Base-by-base conservation (phyloP, 2,113 vertebrate genomes). In the Lampris megalopsis region DNA sequence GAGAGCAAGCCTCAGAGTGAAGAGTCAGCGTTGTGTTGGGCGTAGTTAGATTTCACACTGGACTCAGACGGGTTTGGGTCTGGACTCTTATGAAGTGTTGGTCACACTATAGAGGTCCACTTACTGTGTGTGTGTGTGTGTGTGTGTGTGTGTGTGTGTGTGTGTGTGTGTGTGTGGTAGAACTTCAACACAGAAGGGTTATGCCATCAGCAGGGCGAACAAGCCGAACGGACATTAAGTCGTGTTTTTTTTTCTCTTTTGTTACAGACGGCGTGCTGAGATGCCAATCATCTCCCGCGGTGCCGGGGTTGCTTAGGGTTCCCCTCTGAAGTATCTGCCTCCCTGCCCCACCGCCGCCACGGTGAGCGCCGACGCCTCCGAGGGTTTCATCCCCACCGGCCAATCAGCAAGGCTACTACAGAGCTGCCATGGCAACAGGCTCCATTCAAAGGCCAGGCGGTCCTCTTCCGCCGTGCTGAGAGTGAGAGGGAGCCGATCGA, bases 361-460 rank as follows among this genome's bases (percentile, higher is more conserved):
- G 13, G 24, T 24, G 24, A 24, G 24, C 50, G 48, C 54, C 42
- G 37, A 53, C 64, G 41, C 65, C 65, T 54, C 47, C n/a, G 43
- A 1, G 50, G 50, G 4, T n/a, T 13, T 11, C 5, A 13, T 37
- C 36, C 38, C 52, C 24, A 24, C 35, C n/a, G 2, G 53, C 63
- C 80, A 58, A 75, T 65, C 76, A n/a, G 11, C 54, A 13, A 43
- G 3, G 60, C 64, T 24, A 71, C 68, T 63, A 50, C 36, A 2
- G 64, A 4, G 54, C 60, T 9, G 35, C 56, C 75, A 79, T 77
- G 75, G 72, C 74, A 49, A 78, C 82, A 9, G 0, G 59, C 45
- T 78, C 57, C 1, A 38, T 9, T 56, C 52, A 50, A 3, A 73
- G 50, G 11, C 37, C 61, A 11, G 0, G 57, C 13, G 2, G 48